A percentile compares a stretch with the other conserved stretches of the same genome.
phyloP scores from a whole-genome alignment of 2,113 vertebrate species.

The Stercorarius parasiticus region DNA sequence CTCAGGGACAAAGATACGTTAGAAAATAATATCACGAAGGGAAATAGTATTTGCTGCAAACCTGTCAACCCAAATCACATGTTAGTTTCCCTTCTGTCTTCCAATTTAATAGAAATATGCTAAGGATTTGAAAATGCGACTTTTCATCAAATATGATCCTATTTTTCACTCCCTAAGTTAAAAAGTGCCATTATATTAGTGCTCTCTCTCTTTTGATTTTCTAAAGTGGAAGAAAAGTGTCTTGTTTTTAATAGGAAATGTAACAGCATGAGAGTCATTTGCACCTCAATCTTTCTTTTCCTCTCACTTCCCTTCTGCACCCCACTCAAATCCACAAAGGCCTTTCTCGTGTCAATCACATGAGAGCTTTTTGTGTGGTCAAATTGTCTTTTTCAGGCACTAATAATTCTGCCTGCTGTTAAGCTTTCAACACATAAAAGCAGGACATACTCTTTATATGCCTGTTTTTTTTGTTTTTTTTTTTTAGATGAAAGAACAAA shows the following conservation, averaged over 20 bases:
- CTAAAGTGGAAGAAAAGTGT: neutral
- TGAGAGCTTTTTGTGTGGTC: neutral
- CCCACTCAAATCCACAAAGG: neutral
- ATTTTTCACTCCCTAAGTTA: neutral
- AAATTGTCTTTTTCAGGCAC: neutral
- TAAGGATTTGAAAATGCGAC: slow-evolving; percentile 3
- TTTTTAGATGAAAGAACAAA: neutral
- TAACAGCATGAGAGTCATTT: neutral
- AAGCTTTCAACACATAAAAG: neutral
- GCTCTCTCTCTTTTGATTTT: neutral
- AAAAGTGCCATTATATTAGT: neutral
- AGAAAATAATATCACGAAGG: slow-evolving; percentile 1
- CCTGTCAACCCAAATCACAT: slow-evolving; percentile 18
- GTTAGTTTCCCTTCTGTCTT: neutral
- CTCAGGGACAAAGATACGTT: neutral
- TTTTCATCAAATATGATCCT: neutral
- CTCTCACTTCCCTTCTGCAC: neutral
- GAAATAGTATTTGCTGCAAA: slow-evolving; percentile 13
- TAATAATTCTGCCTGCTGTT: neutral
- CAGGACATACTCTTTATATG: neutral
- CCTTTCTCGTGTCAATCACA: neutral
- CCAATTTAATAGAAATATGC: neutral
- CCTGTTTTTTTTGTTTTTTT: no score
- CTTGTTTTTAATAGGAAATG: neutral
- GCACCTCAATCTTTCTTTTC: neutral